A percentile compares a stretch with the other conserved stretches of the same genome.
Conservation (phyloP, 2,888 invertebrate genomes). For the Ochropleura leucogaster region DNA sequence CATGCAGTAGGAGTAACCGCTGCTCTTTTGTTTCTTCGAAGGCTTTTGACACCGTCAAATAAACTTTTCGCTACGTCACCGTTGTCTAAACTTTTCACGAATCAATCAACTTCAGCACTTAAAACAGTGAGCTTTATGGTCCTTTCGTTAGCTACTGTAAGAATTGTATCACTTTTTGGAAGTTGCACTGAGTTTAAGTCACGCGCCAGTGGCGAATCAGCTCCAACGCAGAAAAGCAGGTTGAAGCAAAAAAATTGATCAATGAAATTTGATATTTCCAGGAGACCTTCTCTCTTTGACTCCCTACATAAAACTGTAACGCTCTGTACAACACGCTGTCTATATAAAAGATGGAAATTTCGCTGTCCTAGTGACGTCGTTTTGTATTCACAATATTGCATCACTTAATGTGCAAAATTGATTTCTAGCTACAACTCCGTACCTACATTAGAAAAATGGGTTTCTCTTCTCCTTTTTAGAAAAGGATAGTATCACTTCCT, state of each 20-base stretch:
- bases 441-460: not conserved
- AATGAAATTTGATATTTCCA: not conserved
- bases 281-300: conserved; percentile 5
- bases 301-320: conserved; percentile 32
- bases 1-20: not conserved
- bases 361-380: no score
- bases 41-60: conserved; percentile 2
- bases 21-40: not conserved
- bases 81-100: not conserved
- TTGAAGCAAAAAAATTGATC: not conserved
- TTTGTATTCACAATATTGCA: conserved; percentile 30
- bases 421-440: not conserved
- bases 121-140: not conserved
- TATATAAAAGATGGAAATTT: conserved; percentile 23
- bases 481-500: no score
- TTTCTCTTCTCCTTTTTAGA: not conserved
- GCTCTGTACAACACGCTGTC: not conserved
- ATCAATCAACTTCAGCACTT: no score
- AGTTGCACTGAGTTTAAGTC: not conserved
- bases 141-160: not conserved
- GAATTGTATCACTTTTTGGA: not conserved
- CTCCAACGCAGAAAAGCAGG: not conserved
- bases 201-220: not conserved
- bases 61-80: not conserved
- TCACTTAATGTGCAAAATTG: conserved; percentile 4